Conservation (phyloP, 1,140 invertebrate species). For the Steinernema khuongi region DNA sequence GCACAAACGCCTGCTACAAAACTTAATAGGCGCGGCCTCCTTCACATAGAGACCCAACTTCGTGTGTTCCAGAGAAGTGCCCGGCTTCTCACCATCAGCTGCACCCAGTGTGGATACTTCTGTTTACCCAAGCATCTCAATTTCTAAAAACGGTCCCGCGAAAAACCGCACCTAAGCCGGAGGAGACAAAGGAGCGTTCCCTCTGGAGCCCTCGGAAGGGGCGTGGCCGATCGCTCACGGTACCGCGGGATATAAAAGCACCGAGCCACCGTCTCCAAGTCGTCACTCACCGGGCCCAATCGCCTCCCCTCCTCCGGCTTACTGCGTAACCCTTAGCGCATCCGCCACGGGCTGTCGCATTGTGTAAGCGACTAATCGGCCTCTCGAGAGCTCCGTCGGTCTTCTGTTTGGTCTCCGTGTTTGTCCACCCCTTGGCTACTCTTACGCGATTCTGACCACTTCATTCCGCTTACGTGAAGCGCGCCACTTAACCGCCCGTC, state of each 20-base stretch:
- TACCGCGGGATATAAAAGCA: background rate
- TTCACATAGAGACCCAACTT: no score
- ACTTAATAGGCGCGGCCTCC: no score
- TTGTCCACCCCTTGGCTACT: background rate
- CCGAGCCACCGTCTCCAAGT: background rate
- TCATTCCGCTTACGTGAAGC: slow-evolving; percentile 10
- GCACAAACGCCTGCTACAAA: no score
- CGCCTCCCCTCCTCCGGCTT: background rate
- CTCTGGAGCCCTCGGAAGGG: background rate
- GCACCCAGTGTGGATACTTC: no score
- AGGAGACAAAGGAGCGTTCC: background rate
- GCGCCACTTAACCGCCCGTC: background rate
- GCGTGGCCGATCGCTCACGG: background rate
- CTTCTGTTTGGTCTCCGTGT: slow-evolving; percentile 7
- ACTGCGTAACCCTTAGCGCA: background rate
- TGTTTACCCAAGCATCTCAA: background rate
- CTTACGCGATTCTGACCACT: slow-evolving; percentile 1
- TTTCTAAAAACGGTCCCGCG: background rate
- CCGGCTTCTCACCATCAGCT: no score
- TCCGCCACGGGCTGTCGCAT: background rate
- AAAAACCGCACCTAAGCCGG: background rate
- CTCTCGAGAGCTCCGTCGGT: background rate
- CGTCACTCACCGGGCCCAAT: background rate
- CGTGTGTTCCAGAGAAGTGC: no score
- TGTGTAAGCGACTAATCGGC: slow-evolving; percentile 6